phyloP scores from a whole-genome alignment of 2,888 invertebrate species.

The Dryococelus australis region DNA sequence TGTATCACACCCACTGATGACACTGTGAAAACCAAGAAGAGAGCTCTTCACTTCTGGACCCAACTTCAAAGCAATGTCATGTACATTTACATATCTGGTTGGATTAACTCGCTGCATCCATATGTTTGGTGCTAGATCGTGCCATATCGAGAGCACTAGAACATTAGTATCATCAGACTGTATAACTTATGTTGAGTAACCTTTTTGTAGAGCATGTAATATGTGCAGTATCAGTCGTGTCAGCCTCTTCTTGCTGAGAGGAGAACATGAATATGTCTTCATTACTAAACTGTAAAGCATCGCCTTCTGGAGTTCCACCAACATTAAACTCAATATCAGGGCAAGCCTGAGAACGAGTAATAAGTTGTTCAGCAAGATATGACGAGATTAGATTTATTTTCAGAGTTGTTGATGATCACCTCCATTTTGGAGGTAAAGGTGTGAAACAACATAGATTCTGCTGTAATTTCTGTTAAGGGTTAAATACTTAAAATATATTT shows the following conservation, averaged over 20 bases:
- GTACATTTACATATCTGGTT: too few species aligned
- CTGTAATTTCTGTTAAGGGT: too few species aligned
- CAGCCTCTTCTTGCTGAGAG: neutral
- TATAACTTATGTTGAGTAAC: neutral
- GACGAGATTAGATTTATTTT: neutral
- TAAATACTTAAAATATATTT: too few species aligned
- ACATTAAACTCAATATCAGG: too few species aligned
- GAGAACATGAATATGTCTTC: neutral
- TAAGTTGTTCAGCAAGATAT: neutral
- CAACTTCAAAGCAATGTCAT: too few species aligned
- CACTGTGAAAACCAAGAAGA: too few species aligned
- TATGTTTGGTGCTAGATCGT: neutral
- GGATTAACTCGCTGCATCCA: neutral
- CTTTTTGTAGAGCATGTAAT: conserved; percentile 3
- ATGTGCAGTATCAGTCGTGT: neutral
- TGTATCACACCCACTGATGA: neutral
- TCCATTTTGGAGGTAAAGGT: too few species aligned
- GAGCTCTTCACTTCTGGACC: too few species aligned
- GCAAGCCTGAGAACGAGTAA: too few species aligned
- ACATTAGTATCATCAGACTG: too few species aligned
- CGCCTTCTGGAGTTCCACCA: too few species aligned
- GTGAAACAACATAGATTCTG: too few species aligned
- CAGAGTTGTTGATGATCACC: neutral
- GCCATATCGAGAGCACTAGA: neutral
- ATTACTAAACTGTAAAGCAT: neutral